These are phyloP conservation scores for Anarhynchus alexandrinus DNA, from an alignment of 2,113 vertebrate genomes.

Conservation along the genomic window DNA sequence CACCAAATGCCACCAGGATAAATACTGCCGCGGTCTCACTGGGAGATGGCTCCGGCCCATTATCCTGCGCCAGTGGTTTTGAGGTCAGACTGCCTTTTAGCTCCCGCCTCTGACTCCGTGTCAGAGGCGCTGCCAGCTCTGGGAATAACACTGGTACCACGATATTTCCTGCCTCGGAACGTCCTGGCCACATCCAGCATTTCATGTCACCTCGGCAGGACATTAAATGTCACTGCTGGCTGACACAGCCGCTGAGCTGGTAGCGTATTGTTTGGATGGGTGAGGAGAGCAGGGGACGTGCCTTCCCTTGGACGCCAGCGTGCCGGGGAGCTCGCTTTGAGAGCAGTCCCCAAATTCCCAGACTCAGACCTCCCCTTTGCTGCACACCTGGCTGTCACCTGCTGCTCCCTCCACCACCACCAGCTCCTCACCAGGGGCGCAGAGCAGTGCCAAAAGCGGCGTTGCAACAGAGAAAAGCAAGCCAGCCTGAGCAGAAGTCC, in stretches of 20 bases:
- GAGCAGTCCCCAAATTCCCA: neutral
- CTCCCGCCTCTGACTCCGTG: neutral
- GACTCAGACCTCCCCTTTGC: neutral
- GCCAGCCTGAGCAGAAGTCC: neutral
- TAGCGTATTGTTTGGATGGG: neutral
- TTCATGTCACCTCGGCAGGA: neutral
- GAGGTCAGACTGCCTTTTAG: constrained; percentile 15
- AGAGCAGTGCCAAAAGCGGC: neutral
- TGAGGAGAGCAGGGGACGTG: neutral
- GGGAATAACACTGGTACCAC: neutral
- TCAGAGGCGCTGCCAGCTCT: neutral
- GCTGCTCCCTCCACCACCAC: neutral
- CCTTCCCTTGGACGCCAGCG: accelerated
- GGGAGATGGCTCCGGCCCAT: neutral
- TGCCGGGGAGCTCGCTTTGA: accelerated
- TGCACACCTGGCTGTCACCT: neutral
- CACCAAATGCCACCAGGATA: neutral
- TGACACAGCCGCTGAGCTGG: neutral
- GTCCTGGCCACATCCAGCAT: neutral
- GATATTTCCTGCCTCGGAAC: neutral
- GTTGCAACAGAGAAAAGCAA: neutral
- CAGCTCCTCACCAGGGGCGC: neutral
- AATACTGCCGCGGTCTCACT: neutral
- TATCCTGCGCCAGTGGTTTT: neutral
- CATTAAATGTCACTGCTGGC: neutral